Conservation (phyloP, 2,797 vertebrate species). For the Brachymystax lenok region DNA sequence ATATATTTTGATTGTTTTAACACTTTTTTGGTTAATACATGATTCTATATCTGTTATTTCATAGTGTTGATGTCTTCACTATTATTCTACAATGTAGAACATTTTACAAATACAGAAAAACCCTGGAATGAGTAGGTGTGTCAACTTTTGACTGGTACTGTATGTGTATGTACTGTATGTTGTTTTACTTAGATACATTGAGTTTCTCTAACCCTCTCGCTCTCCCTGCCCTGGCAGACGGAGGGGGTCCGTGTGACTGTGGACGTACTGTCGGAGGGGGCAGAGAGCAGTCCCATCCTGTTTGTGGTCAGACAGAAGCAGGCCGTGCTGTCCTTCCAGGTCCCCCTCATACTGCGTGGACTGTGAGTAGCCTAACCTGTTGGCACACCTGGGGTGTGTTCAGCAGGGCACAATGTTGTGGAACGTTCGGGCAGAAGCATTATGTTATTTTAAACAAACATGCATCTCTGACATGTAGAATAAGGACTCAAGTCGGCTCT, state of each 20-base stretch:
- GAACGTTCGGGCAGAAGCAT: background rate
- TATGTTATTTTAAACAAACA: background rate
- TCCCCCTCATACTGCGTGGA: conserved; percentile 93
- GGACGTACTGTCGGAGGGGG: conserved; percentile 80
- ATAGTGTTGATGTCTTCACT: too few relatives aligned
- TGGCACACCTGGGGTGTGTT: background rate
- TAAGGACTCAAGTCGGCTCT: background rate
- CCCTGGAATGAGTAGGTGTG: too few relatives aligned
- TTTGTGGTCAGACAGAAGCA: conserved; percentile 96
- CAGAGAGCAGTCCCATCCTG: conserved; percentile 83
- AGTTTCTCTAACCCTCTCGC: background rate
- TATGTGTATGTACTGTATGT: too few relatives aligned
- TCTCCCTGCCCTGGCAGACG: conserved; percentile 69
- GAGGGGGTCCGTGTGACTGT: conserved; percentile 92
- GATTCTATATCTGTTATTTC: too few relatives aligned
- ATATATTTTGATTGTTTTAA: too few relatives aligned
- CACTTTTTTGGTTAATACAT: too few relatives aligned
- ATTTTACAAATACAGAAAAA: too few relatives aligned
- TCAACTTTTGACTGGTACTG: too few relatives aligned
- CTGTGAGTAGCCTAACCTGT: conserved; percentile 82
- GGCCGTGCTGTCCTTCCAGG: conserved; percentile 94
- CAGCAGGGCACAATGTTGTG: background rate
- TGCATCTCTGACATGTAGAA: background rate
- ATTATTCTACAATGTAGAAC: too few relatives aligned
- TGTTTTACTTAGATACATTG: too few relatives aligned